Evolutionary conservation across 2,888 invertebrate species (phyloP), one percentile per base, ranked within the genome.

Genomic region (Drosophila leonis): DNA sequence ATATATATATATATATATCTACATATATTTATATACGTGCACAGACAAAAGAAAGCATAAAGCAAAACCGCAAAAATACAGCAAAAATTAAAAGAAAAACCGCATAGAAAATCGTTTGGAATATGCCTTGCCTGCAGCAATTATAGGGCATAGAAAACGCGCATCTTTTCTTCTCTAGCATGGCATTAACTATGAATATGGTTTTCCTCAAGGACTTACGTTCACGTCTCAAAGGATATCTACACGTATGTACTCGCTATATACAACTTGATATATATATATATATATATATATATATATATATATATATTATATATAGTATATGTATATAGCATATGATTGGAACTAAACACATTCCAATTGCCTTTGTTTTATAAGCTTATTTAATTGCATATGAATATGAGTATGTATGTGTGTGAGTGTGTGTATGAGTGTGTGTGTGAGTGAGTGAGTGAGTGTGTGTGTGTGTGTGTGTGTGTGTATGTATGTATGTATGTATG

Each of bases 161-260:
- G 66, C 57, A 75, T 24, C 27, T 49, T 54, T 18, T n/a, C n/a
- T 5, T 2, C 48, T 49, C 33, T 35, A 71, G 31, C 49, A 92
- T 92, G 93, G 91, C 92, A 61, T 82, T 93, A 69, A 90, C 92
- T 73, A 92, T 93, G 90, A 93, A 93, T 72, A 92, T 93, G 92
- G 92, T 93, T 64, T 93, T 93, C 69, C 85, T 93, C 65, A 93
- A 93, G 92, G 93, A 93, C 81, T 82, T 93, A 65, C 93, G 92
- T 37, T 90, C 92, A 61, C 92, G 92, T 83, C 92, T 93, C 68
- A 92, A 92, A 88, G 93, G 93, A 91, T 93, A 93, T 82, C 83
- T 93, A 67, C 92, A 92, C 76, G 93, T 93, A 93, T 84, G 93
- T 92, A 65, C 2, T n/a, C 20, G 10, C 20, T 29, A 18, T 6